These are phyloP conservation scores for Lydus trimaculatus DNA, from an alignment of 2,888 invertebrate species.

Conservation along the genomic window DNA sequence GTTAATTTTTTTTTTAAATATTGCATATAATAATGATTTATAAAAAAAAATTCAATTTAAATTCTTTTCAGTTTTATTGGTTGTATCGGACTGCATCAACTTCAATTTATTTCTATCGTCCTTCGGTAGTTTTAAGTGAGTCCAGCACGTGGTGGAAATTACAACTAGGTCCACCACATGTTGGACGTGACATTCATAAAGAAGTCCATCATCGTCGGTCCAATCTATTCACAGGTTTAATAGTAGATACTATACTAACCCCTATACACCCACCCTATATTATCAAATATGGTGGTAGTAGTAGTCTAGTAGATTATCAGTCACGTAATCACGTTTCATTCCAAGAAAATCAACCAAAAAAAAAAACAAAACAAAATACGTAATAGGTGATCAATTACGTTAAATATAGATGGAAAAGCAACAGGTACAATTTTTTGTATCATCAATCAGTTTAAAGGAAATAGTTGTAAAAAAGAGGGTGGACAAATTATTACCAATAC, in stretches of 20 bases:
- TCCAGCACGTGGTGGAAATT: conserved; percentile 33
- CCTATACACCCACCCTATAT: not conserved
- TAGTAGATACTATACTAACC: conserved; percentile 23
- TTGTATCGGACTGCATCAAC: not conserved
- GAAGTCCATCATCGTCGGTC: conserved; percentile 20
- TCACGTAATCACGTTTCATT: not conserved
- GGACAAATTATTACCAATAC: conserved; percentile 11
- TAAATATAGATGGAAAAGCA: not conserved
- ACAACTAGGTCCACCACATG: conserved; percentile 27
- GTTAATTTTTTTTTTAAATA: conserved; percentile 10
- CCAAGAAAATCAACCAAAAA: not conserved
- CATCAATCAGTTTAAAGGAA: not conserved
- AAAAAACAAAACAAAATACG: not conserved
- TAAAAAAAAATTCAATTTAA: not conserved
- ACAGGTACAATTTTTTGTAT: not conserved
- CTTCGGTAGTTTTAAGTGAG: conserved; percentile 13
- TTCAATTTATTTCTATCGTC: not conserved
- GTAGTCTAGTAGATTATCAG: not conserved
- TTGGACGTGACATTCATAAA: conserved; percentile 35
- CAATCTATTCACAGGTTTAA: conserved; percentile 31
- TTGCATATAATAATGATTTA: no score
- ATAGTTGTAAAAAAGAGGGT: not conserved
- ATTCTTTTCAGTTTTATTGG: not conserved
- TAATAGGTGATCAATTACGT: not conserved
- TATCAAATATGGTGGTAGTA: not conserved